Evolutionary conservation across 1,140 invertebrate genomes (phyloP).

Genomic region (Bombus sylvicola): DNA sequence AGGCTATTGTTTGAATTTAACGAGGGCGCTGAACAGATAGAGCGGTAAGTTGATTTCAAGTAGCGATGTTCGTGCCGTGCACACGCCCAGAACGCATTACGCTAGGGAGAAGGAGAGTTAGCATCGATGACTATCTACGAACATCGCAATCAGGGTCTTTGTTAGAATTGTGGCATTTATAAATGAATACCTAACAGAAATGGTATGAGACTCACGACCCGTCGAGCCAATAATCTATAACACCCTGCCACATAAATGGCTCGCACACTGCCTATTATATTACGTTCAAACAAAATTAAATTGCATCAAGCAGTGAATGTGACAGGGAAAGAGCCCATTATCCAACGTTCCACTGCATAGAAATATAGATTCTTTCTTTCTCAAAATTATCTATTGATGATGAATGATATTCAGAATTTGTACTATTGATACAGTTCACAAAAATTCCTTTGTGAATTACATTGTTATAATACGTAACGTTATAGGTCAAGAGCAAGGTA

Average conservation of each 20-base stretch:
- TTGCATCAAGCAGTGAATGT: conserved; percentile 31
- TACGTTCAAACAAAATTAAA: conserved; percentile 56
- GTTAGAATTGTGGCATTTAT: conserved; percentile 63
- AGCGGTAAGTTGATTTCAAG: conserved; percentile 21
- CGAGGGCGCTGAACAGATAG: conserved; percentile 4
- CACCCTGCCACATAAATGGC: conserved; percentile 47
- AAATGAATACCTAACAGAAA: conserved; percentile 59
- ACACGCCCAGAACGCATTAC: conserved; percentile 42
- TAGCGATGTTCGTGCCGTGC: conserved; percentile 41
- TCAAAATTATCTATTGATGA: not conserved
- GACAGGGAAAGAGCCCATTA: conserved; percentile 11
- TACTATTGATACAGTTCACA: not conserved
- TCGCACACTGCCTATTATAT: conserved; percentile 47
- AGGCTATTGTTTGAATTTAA: conserved; percentile 12
- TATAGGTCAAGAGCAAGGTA: not conserved
- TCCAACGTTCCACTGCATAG: conserved; percentile 7
- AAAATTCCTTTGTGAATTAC: not conserved
- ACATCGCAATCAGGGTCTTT: conserved; percentile 63
- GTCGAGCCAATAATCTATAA: conserved; percentile 63
- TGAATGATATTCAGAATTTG: not conserved
- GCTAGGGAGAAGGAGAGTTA: conserved; percentile 48
- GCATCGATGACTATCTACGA: conserved; percentile 61
- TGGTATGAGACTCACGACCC: conserved; percentile 43
- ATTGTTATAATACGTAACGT: not conserved
- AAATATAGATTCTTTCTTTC: not conserved